Percentiles rank a stretch among this genome's conserved stretches.
phyloP scores from a whole-genome alignment of 2,888 invertebrate species.

The Eupithecia inturbata region DNA sequence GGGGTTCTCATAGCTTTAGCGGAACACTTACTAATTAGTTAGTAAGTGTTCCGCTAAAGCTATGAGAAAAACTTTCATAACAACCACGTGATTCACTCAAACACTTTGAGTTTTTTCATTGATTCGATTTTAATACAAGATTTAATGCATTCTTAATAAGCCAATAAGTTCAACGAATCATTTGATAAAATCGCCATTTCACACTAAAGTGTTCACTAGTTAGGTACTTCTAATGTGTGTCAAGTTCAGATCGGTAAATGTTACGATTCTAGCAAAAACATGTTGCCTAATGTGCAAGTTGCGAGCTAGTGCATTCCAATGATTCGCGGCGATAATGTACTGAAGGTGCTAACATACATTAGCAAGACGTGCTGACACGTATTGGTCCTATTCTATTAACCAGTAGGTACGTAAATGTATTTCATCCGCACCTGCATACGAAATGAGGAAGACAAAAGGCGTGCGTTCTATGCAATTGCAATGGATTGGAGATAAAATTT shows the following conservation, averaged over 20 bases:
- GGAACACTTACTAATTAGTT: too few relatives aligned
- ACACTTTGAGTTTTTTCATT: too few relatives aligned
- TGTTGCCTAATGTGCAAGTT: constrained; percentile 39
- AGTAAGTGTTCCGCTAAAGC: too few relatives aligned
- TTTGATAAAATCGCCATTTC: background rate
- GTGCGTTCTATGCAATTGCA: too few relatives aligned
- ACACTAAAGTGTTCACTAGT: background rate
- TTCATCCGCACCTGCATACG: background rate
- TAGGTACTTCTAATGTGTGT: constrained; percentile 39
- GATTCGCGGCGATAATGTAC: constrained; percentile 1
- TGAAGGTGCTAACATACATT: constrained; percentile 4
- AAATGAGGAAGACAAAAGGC: background rate
- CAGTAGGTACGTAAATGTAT: background rate
- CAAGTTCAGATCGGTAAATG: constrained; percentile 49
- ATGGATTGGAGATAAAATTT: too few relatives aligned
- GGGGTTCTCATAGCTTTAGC: too few relatives aligned
- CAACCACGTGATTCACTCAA: too few relatives aligned
- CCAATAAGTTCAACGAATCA: background rate
- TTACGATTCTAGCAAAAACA: constrained; percentile 35
- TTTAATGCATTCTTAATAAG: too few relatives aligned
- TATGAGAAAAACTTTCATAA: too few relatives aligned
- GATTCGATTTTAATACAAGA: too few relatives aligned
- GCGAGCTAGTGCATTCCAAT: constrained; percentile 33
- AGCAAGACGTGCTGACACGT: background rate
- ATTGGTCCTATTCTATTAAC: background rate